Evolutionary conservation across 2,888 invertebrate genomes (phyloP).

Genomic region (Cerastoderma edule): DNA sequence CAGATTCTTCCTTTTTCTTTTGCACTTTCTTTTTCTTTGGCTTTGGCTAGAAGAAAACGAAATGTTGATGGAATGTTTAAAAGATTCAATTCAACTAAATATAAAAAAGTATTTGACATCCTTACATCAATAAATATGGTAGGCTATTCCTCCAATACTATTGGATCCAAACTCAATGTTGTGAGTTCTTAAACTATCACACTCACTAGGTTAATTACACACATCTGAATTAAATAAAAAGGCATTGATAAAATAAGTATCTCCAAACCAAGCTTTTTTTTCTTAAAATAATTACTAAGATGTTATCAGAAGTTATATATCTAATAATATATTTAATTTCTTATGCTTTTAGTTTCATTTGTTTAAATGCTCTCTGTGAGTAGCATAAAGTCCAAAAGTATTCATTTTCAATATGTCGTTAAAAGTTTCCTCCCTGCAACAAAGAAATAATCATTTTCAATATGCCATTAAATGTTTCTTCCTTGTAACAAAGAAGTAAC

Average conservation of each 20-base stretch:
- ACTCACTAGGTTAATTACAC: too few species aligned
- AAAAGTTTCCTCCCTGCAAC: neutral
- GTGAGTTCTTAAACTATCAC: too few species aligned
- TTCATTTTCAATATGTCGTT: neutral
- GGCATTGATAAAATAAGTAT: too few species aligned
- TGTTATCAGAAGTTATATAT: too few species aligned
- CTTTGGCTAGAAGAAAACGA: conserved; percentile 57
- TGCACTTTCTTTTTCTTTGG: conserved; percentile 68
- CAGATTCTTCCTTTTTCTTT: conserved; percentile 60
- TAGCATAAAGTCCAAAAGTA: neutral
- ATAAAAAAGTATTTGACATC: neutral
- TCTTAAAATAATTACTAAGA: too few species aligned
- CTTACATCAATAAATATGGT: too few species aligned
- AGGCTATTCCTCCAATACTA: too few species aligned
- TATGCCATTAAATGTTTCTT: neutral
- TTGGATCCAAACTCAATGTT: too few species aligned
- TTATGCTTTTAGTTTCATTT: too few species aligned
- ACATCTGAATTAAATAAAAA: too few species aligned
- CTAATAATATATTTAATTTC: too few species aligned
- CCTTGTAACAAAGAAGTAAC: neutral
- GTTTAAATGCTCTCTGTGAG: neutral
- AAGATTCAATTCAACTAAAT: neutral
- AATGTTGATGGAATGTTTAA: neutral
- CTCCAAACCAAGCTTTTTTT: too few species aligned
- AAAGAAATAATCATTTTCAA: conserved; percentile 1